Conservation (phyloP, 92 coral and sea anemone genomes). For the Actinernus sp. region DNA sequence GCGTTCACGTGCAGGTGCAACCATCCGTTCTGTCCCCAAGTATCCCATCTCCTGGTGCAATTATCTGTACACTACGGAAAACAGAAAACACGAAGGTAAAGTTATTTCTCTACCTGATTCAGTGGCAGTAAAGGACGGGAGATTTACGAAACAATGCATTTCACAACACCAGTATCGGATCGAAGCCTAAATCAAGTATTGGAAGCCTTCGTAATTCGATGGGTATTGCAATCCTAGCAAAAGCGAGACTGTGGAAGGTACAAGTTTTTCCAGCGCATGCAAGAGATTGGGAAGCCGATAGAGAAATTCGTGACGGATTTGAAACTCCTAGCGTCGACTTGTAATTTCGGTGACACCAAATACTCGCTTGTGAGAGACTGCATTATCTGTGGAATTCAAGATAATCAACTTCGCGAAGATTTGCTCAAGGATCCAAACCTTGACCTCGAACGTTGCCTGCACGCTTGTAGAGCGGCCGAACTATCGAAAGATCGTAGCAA, state of each 20-base stretch:
- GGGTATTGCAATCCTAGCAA: conserved; percentile 30
- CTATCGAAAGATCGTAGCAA: conserved; percentile 38
- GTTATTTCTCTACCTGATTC: too few relatives aligned
- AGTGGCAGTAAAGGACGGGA: too few relatives aligned
- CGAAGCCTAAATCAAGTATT: too few relatives aligned
- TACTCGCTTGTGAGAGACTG: conserved; percentile 39
- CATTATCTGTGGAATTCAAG: conserved; percentile 45
- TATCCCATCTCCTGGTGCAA: too few relatives aligned
- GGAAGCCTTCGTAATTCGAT: too few relatives aligned
- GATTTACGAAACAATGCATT: too few relatives aligned
- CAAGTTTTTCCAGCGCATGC: conserved; percentile 18
- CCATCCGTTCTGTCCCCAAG: too few relatives aligned
- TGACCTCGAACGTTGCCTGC: conserved; percentile 24
- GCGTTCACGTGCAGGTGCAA: too few relatives aligned
- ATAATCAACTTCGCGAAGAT: conserved; percentile 29
- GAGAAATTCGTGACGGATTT: conserved; percentile 44
- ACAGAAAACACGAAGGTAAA: too few relatives aligned
- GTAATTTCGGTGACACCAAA: conserved; percentile 30
- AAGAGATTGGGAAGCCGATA: conserved; percentile 19
- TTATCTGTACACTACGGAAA: too few relatives aligned
- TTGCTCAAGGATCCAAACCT: conserved; percentile 28
- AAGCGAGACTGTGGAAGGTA: conserved; percentile 49
- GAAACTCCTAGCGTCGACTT: conserved; percentile 35
- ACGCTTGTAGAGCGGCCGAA: conserved; percentile 26
- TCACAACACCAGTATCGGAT: too few relatives aligned